A percentile compares a stretch with the other conserved stretches of the same genome.
Evolutionary conservation across 2,113 vertebrate genomes (phyloP).

Genomic region (Periophthalmus modestus): DNA sequence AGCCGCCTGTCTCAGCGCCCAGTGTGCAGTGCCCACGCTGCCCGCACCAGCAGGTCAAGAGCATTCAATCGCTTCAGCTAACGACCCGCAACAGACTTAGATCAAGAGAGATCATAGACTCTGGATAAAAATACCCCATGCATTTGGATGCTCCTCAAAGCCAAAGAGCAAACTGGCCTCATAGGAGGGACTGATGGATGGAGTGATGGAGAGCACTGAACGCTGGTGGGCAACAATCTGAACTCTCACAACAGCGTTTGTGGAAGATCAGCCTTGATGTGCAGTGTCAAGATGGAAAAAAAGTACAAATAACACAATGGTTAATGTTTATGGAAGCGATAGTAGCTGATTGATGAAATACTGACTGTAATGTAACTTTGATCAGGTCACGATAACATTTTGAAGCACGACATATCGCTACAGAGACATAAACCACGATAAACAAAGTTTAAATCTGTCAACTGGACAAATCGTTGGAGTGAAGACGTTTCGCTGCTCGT

Average conservation of each 20-base stretch:
- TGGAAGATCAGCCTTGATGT: constrained; percentile 35
- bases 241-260: constrained; percentile 41
- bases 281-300: constrained; percentile 25
- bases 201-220: constrained; percentile 19
- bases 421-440: no score
- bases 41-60: constrained; percentile 65
- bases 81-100: constrained; percentile 50
- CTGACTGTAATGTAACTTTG: no score
- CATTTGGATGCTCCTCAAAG: constrained; percentile 52
- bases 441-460: no score
- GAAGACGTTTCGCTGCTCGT: no score
- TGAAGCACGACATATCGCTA: no score
- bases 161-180: constrained; percentile 52
- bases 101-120: constrained; percentile 60
- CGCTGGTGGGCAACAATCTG: constrained; percentile 35
- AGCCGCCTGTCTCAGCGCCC: constrained; percentile 17
- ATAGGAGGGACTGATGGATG: constrained; percentile 4
- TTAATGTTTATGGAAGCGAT: no score
- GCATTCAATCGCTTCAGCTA: constrained; percentile 61
- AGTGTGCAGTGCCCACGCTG: constrained; percentile 42
- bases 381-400: no score
- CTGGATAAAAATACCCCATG: constrained; percentile 52
- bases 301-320: background rate
- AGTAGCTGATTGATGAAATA: no score
- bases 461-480: no score